Evolutionary conservation across 2,888 invertebrate species (phyloP).

Genomic region (Linyphia triangularis): DNA sequence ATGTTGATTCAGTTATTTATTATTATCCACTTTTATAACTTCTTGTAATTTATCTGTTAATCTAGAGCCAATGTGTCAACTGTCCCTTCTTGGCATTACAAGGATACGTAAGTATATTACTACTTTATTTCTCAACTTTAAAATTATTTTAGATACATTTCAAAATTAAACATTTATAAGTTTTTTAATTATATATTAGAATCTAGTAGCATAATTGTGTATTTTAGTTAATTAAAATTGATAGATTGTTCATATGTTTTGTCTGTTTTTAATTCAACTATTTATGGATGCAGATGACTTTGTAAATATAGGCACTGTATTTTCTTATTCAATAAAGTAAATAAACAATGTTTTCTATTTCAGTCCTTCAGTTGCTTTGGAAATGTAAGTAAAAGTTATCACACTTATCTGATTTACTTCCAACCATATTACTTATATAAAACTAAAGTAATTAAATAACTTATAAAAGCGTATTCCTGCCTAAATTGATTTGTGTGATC

Average conservation of each 20-base stretch:
- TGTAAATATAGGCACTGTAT: no score
- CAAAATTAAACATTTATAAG: background rate
- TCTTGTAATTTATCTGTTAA: background rate
- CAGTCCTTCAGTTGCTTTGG: slow-evolving; percentile 72
- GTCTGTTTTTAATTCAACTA: no score
- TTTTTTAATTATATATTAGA: background rate
- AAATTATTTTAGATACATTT: background rate
- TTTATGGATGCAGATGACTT: no score
- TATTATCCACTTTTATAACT: background rate
- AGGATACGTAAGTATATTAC: slow-evolving; percentile 68
- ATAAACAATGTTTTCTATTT: slow-evolving; percentile 33
- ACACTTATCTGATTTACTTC: no score
- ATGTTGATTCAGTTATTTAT: background rate
- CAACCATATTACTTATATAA: no score
- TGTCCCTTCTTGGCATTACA: slow-evolving; percentile 68
- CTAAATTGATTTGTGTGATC: no score
- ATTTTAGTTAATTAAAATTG: no score
- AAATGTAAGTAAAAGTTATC: slow-evolving; percentile 56
- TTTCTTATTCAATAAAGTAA: no score
- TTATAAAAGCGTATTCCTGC: no score
- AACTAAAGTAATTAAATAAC: no score
- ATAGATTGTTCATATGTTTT: no score
- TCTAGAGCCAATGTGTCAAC: slow-evolving; percentile 69
- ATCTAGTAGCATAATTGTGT: background rate
- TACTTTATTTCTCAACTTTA: background rate